Base-by-base conservation (phyloP, 2,888 invertebrate genomes). In the Bombyx huttoni region DNA sequence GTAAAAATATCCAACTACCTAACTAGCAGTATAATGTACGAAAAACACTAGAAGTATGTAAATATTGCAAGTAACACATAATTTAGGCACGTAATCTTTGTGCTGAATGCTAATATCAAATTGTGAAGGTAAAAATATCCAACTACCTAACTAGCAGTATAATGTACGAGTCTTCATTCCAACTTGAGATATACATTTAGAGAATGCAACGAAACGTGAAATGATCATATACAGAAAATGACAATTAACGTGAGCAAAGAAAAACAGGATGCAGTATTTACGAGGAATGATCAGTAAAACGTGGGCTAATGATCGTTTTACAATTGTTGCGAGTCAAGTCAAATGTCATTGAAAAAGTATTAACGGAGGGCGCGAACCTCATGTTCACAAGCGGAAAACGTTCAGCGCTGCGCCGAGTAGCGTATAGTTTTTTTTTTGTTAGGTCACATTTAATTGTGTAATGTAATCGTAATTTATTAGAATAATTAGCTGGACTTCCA, bases 181-280 rank as follows among this genome's bases (percentile, higher is more conserved):
- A 1, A 40, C 8, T 7, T 40, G 40, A 10, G 40, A 40, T 40
- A 40, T 51, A 53, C 50, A 34, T 13, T 56, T 57, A 56, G n/a
- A 52, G 52, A 46, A 60, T 49, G 54, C 53, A 60, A 52, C 46
- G 57, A 57, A 45, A 57, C 56, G 61, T 60, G 62, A 61, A 63
- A 63, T 58, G 63, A 65, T 58, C 52, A 56, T 53, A 56, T 58
- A 59, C 54, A 58, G 55, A 64, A 65, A 58, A 58, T 58, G 58
- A 50, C 64, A 68, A 65, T 67, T 63, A 58, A 59, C 62, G 60
- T 62, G 58, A 60, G 58, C 60, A 58, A 62, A 61, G 62, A 71
- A 69, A 68, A 74, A 79, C 79, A 79, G 81, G 82, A 82, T 75
- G 70, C 59, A 53, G 57, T 70, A 65, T 73, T 79, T 77, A 78